These are phyloP conservation scores for Micoletzkya japonica DNA, from an alignment of 2,888 invertebrate species.

Conservation along the genomic window DNA sequence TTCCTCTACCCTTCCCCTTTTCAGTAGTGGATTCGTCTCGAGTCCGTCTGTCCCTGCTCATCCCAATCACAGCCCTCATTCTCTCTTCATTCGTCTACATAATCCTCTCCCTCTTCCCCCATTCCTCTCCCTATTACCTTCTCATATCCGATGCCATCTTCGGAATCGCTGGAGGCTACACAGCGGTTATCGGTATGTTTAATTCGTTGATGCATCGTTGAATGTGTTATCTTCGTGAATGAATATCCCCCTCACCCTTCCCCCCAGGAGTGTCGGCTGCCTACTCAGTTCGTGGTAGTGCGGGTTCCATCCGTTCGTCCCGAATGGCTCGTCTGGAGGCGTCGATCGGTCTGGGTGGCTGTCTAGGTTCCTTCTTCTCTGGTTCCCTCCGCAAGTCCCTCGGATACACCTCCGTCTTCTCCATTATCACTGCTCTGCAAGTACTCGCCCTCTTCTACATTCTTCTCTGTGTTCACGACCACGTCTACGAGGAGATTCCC, in stretches of 20 bases:
- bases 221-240: not conserved
- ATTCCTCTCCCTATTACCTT: slow-evolving; percentile 25
- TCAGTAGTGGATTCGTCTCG: slow-evolving; percentile 21
- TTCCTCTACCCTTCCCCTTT: slow-evolving; percentile 1
- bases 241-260: not conserved
- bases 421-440: slow-evolving; percentile 12
- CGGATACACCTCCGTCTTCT: slow-evolving; percentile 20
- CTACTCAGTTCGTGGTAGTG: slow-evolving; percentile 17
- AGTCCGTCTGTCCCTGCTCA: slow-evolving; percentile 19
- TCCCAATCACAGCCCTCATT: slow-evolving; percentile 22
- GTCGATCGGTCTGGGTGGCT: slow-evolving; percentile 23
- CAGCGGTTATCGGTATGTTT: slow-evolving; percentile 21
- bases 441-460: slow-evolving; percentile 14
- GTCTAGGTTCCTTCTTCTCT: slow-evolving; percentile 12
- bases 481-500: slow-evolving; percentile 19
- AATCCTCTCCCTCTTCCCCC: slow-evolving; percentile 2
- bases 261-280: slow-evolving; percentile 15
- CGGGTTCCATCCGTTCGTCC: slow-evolving; percentile 12
- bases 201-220: not conserved
- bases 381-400: slow-evolving; percentile 6
- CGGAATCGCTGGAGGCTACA: slow-evolving; percentile 28
- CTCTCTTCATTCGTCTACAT: slow-evolving; percentile 21
- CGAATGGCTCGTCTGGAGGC: slow-evolving; percentile 22
- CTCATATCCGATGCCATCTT: slow-evolving; percentile 28
- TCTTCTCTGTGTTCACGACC: slow-evolving; percentile 15